Percentiles rank a stretch among this genome's conserved stretches.
Evolutionary conservation across 2,888 invertebrate species (phyloP).

Genomic region (Siphonodentalium dalli): DNA sequence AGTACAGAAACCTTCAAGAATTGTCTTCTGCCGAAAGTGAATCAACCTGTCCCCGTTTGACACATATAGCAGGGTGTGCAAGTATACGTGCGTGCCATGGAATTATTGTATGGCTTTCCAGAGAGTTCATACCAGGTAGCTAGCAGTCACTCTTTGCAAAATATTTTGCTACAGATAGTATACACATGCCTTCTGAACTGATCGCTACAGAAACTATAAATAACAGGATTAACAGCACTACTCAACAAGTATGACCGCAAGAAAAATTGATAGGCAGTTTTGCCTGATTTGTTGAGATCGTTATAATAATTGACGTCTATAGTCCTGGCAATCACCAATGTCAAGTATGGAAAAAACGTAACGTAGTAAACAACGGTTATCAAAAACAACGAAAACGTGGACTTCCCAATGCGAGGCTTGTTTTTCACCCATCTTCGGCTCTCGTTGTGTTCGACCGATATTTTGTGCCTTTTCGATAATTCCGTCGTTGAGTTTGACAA

Average conservation of each 20-base stretch:
- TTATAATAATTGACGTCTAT: slow-evolving; percentile 18
- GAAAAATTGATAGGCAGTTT: slow-evolving; percentile 32
- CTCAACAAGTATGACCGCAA: slow-evolving; percentile 37
- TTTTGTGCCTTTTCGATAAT: too few species aligned
- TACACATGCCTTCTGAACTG: slow-evolving; percentile 31
- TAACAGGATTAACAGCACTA: slow-evolving; percentile 33
- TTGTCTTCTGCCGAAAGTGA: too few species aligned
- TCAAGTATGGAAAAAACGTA: slow-evolving; percentile 40
- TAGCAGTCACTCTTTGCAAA: too few species aligned
- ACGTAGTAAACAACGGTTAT: slow-evolving; percentile 38
- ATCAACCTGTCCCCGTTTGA: too few species aligned
- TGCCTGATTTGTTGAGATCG: slow-evolving; percentile 14
- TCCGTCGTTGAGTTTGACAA: too few species aligned
- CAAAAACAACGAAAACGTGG: slow-evolving; percentile 39
- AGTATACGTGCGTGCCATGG: too few species aligned
- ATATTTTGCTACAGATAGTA: too few species aligned
- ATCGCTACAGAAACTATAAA: slow-evolving; percentile 36
- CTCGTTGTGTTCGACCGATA: too few species aligned
- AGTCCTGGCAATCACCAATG: slow-evolving; percentile 32
- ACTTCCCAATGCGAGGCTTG: slow-evolving; percentile 30
- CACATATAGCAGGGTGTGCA: too few species aligned
- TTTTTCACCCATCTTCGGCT: slow-evolving; percentile 31
- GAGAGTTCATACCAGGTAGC: too few species aligned
- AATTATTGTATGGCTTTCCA: too few species aligned
- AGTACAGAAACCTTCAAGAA: too few species aligned